Evolutionary conservation across 2,797 vertebrate genomes (phyloP).

Genomic region (Passerculus sandwichensis): DNA sequence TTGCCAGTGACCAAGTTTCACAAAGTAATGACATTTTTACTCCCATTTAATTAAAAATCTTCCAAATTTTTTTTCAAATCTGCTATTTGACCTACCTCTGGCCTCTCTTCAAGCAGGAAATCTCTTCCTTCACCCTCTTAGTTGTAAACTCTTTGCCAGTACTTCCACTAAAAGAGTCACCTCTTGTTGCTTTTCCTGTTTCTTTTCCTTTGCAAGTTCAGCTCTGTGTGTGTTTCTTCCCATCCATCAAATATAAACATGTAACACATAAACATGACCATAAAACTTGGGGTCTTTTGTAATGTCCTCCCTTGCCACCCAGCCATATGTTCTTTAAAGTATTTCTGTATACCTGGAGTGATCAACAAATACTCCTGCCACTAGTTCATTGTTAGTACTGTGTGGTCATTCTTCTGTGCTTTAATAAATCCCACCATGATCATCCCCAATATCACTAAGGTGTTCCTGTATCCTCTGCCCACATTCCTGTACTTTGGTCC

Average conservation of each 20-base stretch:
- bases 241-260: background rate
- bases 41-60: background rate
- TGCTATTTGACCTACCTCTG: background rate
- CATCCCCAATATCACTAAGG: background rate
- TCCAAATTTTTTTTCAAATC: background rate
- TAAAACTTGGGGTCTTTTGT: background rate
- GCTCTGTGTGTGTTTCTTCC: background rate
- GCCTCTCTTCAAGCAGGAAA: background rate
- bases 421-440: background rate
- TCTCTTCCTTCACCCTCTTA: background rate
- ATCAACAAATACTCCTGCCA: background rate
- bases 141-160: background rate
- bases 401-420: background rate
- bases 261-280: background rate
- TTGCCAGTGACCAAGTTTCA: background rate
- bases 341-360: background rate
- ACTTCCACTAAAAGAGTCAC: background rate
- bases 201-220: background rate
- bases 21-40: background rate
- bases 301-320: background rate
- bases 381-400: background rate
- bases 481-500: background rate
- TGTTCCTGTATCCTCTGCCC: background rate
- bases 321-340: background rate
- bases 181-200: background rate